These are phyloP conservation scores for Micronisus gabar DNA, from an alignment of 2,113 vertebrate species.

Conservation along the genomic window DNA sequence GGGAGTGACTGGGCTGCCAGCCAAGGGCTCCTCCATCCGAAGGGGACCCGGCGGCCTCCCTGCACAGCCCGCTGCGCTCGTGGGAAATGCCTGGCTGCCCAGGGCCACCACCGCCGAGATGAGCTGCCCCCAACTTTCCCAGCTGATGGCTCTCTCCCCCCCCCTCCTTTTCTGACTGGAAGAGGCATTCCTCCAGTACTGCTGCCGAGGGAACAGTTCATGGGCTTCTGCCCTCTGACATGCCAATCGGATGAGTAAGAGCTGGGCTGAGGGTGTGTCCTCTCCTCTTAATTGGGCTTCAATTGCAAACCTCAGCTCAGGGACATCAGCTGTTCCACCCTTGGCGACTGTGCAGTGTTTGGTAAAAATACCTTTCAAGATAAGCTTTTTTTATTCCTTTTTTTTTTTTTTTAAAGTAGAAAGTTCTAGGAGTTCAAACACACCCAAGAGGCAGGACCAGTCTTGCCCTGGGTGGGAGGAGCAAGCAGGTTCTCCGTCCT, in stretches of 20 bases:
- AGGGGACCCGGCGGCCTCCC: neutral
- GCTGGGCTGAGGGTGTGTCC: neutral
- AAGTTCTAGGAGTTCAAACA: neutral
- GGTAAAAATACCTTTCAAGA: neutral
- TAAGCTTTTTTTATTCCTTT: neutral
- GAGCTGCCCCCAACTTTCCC: neutral
- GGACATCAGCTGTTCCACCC: neutral
- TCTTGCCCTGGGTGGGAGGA: neutral
- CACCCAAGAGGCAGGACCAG: neutral
- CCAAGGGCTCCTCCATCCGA: neutral
- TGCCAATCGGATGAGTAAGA: neutral
- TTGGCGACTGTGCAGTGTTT: neutral
- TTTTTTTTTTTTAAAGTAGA: neutral
- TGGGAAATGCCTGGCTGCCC: neutral
- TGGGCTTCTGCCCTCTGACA: neutral
- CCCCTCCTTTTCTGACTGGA: neutral
- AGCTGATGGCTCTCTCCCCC: neutral
- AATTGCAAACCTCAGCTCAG: neutral
- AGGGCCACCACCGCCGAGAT: rapidly evolving
- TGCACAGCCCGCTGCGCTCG: neutral
- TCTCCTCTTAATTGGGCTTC: neutral
- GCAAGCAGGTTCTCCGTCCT: rapidly evolving
- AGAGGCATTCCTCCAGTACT: neutral
- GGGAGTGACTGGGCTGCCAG: neutral
- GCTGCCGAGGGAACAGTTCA: neutral